Conservation (phyloP, 2,888 invertebrate species). For the Ectemnius cavifrons region DNA sequence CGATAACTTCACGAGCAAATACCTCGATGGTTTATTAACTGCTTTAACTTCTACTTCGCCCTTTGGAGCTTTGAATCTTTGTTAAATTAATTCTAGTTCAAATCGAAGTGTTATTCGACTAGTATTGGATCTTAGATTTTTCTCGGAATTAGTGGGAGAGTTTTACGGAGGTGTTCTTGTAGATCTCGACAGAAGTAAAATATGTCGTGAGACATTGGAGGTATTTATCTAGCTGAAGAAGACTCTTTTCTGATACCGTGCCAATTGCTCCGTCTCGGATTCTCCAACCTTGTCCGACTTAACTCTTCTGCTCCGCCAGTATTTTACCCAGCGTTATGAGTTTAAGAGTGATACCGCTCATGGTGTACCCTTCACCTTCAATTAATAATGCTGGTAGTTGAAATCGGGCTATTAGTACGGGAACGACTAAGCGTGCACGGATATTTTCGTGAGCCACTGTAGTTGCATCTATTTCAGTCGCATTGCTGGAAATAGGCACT, state of each 20-base stretch:
- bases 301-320: not conserved
- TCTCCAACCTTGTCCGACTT: not conserved
- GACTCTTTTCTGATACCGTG: slow-evolving; percentile 1
- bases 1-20: too few relatives aligned
- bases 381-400: slow-evolving; percentile 30
- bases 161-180: too few relatives aligned
- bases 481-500: slow-evolving; percentile 58
- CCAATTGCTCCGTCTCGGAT: not conserved
- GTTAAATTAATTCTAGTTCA: too few relatives aligned
- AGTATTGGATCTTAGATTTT: too few relatives aligned
- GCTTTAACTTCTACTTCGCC: too few relatives aligned
- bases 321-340: not conserved
- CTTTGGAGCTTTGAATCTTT: too few relatives aligned
- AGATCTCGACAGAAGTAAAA: not conserved
- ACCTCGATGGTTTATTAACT: too few relatives aligned
- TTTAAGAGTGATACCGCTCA: not conserved
- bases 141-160: too few relatives aligned
- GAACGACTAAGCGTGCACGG: slow-evolving; percentile 33
- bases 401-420: slow-evolving; percentile 30
- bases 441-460: slow-evolving; percentile 44
- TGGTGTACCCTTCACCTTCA: slow-evolving; percentile 53
- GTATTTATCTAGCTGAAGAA: not conserved
- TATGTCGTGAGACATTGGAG: slow-evolving; percentile 3
- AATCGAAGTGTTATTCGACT: too few relatives aligned
- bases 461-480: slow-evolving; percentile 57